Base-by-base conservation (phyloP, 2,888 invertebrate species). In the Fragum whitleyi region DNA sequence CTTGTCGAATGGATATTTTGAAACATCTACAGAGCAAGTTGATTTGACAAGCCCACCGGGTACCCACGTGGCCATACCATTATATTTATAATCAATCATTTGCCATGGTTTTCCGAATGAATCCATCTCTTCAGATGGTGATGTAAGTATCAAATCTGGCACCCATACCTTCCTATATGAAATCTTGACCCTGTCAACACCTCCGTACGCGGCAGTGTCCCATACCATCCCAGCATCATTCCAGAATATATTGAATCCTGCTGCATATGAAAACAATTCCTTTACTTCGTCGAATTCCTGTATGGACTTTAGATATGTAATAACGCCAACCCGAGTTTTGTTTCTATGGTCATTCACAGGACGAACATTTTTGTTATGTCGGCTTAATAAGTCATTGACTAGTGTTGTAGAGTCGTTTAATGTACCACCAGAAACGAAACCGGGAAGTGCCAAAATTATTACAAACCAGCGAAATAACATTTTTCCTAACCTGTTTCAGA, bases 1-100 rank as follows among this genome's bases (percentile, higher is more conserved):
- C 29, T 53, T 69, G 36, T 86, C 85, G 68, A 85, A 86, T 3
- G 86, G 86, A 42, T 79, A 86, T 36, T 79, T 81, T 0, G 74
- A 57, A 14, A 81, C 77, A 36, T 85, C 80, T 2, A 86, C 75
- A 1, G 77, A 28, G 59, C 86, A 86, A 0, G 84, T 74, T 11
- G 81, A 74, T 69, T 82, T 74, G 2, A 84, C 69, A 2, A 84
- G 42, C 11, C 77, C 78, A 11, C 74, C 71, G 5, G 81, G 73
- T 1, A 67, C 16, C 84, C 84, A 86, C 14, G 53, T n/a, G n/a
- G 82, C 82, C 5, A 57, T 42, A 14, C 86, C 85, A 72, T 74
- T 51, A n/a, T 57, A 67, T 9, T 39, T 55, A 14, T 71, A 75
- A 36, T 67, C 32, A 11, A 86, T 70, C 5, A 67, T 72, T 23